Evolutionary conservation across 2,888 invertebrate genomes (phyloP).

Genomic region (Creontiades dilutus): DNA sequence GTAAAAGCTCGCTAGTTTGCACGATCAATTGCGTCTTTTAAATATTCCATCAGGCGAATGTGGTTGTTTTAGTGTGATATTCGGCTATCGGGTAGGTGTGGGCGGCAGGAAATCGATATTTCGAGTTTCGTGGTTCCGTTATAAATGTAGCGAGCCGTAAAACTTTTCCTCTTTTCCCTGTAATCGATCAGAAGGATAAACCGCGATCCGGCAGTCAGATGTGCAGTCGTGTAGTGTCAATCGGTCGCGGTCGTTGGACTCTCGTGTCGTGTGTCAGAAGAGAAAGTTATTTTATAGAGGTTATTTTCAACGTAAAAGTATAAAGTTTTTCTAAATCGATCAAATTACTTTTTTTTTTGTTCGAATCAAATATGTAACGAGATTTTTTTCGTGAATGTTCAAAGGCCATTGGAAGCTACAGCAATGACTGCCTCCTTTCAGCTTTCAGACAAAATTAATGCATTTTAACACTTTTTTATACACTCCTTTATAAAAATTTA

Average conservation of each 20-base stretch:
- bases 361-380: no score
- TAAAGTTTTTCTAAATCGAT: no score
- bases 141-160: slow-evolving; percentile 19
- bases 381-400: no score
- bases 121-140: slow-evolving; percentile 35
- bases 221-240: slow-evolving; percentile 5
- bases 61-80: slow-evolving; percentile 2
- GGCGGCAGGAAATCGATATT: slow-evolving; percentile 2
- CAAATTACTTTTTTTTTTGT: no score
- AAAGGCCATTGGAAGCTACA: no score
- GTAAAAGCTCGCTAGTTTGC: neutral
- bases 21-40: slow-evolving; percentile 22
- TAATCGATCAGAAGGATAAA: slow-evolving; percentile 32
- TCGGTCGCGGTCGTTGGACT: neutral
- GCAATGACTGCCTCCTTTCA: no score
- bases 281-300: no score
- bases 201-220: neutral
- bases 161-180: slow-evolving; percentile 20
- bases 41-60: slow-evolving; percentile 20
- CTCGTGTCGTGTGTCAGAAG: neutral
- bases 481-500: no score
- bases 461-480: no score
- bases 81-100: neutral
- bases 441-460: no score
- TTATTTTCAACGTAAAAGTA: no score